Base-by-base conservation (phyloP, 2,888 invertebrate species). In the Teinopalpus imperialis region DNA sequence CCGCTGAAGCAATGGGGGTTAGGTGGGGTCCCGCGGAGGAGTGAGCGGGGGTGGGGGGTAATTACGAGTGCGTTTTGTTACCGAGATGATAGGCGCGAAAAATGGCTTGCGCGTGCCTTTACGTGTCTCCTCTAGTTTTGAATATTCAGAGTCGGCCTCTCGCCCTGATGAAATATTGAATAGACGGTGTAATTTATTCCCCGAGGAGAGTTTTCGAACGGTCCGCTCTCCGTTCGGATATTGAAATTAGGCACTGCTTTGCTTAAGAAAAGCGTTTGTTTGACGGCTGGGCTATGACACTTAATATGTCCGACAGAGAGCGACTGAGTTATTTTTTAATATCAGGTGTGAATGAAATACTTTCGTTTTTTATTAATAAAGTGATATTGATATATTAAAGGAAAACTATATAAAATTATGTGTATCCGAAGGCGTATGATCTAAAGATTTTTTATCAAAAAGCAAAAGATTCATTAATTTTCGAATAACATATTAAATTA, bases 61-160 rank as follows among this genome's bases (percentile, higher is more conserved):
- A 88, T 87, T 87, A 87, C 87, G 85, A 88, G 87, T 88, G 87
- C 87, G 87, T 87, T 88, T 88, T 88, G 87, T 87, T 87, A 88
- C 87, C 85, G 81, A 88, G 87, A 88, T 86, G 87, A 88, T 88
- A 87, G 87, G 87, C 87, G 87, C 87, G 87, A 88, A 88, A 88
- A 88, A 88, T 88, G 87, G 86, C 82, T 81, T 74, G 87, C 83
- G 88, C 87, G 88, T 88, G 88, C 88, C 85, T 81, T 77, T 85
- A 87, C 86, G 87, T 87, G 87, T 83, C 85, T 74, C 77, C 74
- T 81, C 79, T 87, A 87, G 86, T 87, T 85, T 83, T 85, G 87
- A 87, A 88, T 87, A 87, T 88, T 88, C 86, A 87, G 75, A 74
- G 76, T 72, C 81, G 75, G 77, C 80, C 82, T 81, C 75, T 79